Base-by-base conservation (phyloP, 2,113 vertebrate genomes). In the Gambusia holbrooki region DNA sequence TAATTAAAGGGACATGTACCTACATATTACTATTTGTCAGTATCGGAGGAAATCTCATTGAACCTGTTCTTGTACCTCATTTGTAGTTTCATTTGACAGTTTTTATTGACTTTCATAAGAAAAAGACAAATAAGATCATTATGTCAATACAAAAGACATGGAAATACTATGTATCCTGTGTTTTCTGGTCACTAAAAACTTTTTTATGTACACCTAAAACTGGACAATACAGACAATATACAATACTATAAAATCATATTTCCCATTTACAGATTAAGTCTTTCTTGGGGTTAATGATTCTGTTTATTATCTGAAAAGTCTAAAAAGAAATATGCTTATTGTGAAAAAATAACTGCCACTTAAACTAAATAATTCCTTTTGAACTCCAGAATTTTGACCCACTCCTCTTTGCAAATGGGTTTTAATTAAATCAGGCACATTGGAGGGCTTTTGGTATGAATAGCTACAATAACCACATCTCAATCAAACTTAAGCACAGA, bases 1-100 rank as follows among this genome's bases (percentile, higher is more conserved):
- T 0, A 13, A 92, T 93, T 93, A 94, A 93, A 93, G 91, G 73
- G 85, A 88, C 84, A 91, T 45, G 27, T 30, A 6, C 73, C 30
- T 0, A 29, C 8, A 5, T 37, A 51, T 27, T 28, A 8, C 45
- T 48, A 27, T 45, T 4, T 30, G 45, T 45, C 28, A 19, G 4
- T 17, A 22, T 10, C 15, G 22, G 32, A 70, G 22, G 7, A 35
- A 14, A 15, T 29, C 51, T 19, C 29, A 13, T 33, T n/a, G 29
- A 7, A 33, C 8, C 11, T 33, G 19, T 12, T 54, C 28, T 11
- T n/a, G 29, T n/a, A 9, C 11, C 45, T 14, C 22, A 69, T 69
- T 54, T 25, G 13, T 68, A 13, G 1, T 25, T 54, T 11, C 33
- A 69, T 10, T n/a, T 10, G 51, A 25, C 51, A 25, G 22, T 2